Conservation (phyloP, 2,888 invertebrate genomes). For the Scaptomyza parva region DNA sequence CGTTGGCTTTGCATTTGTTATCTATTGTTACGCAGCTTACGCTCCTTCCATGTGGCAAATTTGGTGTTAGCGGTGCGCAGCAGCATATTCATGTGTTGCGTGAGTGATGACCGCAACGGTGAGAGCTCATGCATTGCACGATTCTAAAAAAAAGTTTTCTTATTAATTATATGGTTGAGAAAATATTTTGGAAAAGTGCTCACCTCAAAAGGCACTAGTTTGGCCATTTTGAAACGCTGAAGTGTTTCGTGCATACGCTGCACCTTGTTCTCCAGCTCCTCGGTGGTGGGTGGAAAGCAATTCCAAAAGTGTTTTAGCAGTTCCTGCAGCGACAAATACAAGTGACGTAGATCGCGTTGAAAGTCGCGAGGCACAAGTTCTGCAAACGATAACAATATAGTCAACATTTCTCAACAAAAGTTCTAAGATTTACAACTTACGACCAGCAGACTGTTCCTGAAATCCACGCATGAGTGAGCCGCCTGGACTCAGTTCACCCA, state of each 20-base stretch:
- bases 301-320: constrained; percentile 97
- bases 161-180: background rate
- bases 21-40: constrained; percentile 86
- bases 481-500: constrained; percentile 96
- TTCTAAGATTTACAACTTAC: constrained; percentile 85
- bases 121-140: constrained; percentile 92
- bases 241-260: constrained; percentile 95
- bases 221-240: constrained; percentile 94
- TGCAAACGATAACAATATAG: constrained; percentile 81
- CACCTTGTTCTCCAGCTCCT: constrained; percentile 91
- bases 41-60: constrained; percentile 94
- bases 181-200: constrained; percentile 23
- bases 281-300: constrained; percentile 93
- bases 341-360: constrained; percentile 92
- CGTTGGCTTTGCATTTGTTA: constrained; percentile 68
- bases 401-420: background rate
- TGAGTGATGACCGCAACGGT: constrained; percentile 91
- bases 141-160: constrained; percentile 86
- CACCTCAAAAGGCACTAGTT: constrained; percentile 94
- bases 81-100: constrained; percentile 94
- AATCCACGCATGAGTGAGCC: constrained; percentile 96
- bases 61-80: constrained; percentile 94
- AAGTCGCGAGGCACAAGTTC: constrained; percentile 94
- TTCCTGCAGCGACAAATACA: constrained; percentile 95
- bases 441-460: constrained; percentile 91